These are phyloP conservation scores for Chironomus striatipennis DNA, from an alignment of 1,140 invertebrate species.

Conservation along the genomic window DNA sequence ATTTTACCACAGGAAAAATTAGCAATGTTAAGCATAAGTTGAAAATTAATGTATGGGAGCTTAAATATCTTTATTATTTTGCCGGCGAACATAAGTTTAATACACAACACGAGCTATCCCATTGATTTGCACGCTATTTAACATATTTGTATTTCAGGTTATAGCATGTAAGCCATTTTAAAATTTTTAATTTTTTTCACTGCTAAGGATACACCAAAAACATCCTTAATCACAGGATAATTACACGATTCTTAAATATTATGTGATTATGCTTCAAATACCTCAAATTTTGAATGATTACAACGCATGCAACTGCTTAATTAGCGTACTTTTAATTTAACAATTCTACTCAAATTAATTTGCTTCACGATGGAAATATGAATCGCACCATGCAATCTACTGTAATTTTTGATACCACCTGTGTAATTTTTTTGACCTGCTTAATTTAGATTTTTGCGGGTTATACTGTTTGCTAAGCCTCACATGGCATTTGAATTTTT, in stretches of 20 bases:
- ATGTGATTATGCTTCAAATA: not conserved
- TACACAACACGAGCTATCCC: not conserved
- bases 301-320: not conserved
- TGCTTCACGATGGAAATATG: not conserved
- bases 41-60: not conserved
- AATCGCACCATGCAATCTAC: not conserved
- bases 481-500: too few relatives aligned
- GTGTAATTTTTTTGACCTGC: too few relatives aligned
- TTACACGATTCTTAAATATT: not conserved
- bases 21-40: not conserved
- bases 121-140: not conserved
- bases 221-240: constrained; percentile 7
- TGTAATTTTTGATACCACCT: too few relatives aligned
- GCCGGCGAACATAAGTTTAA: not conserved
- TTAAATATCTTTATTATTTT: not conserved
- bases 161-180: constrained; percentile 4
- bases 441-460: too few relatives aligned
- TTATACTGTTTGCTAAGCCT: too few relatives aligned
- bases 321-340: not conserved
- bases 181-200: constrained; percentile 15
- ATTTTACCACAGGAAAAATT: not conserved
- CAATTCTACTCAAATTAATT: constrained; percentile 10
- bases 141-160: constrained; percentile 7
- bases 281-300: not conserved
- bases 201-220: not conserved